Conservation (phyloP, 2,113 vertebrate species). For the Syngnathus typhle region DNA sequence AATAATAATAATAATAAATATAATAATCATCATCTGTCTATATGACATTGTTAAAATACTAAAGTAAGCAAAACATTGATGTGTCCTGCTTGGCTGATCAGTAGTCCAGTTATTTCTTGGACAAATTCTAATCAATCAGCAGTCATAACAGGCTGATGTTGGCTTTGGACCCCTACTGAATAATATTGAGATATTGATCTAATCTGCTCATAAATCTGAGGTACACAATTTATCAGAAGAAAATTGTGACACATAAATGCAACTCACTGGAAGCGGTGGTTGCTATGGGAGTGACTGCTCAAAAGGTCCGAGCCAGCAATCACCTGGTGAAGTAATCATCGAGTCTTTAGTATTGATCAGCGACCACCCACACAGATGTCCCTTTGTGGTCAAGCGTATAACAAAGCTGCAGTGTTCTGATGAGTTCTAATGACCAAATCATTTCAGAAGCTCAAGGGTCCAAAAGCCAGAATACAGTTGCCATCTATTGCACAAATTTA, state of each 20-base stretch:
- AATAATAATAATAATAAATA: too few relatives aligned
- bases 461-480: slow-evolving; percentile 12
- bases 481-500: slow-evolving; percentile 16
- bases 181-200: neutral
- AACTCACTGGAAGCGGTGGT: neutral
- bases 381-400: neutral
- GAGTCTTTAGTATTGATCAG: slow-evolving; percentile 48
- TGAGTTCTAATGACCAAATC: neutral
- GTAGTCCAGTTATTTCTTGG: neutral
- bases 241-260: neutral
- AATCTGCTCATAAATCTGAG: neutral
- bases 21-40: neutral
- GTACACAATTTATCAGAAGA: slow-evolving; percentile 1
- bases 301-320: slow-evolving; percentile 21
- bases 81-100: neutral
- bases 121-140: neutral
- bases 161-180: neutral
- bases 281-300: neutral
- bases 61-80: neutral
- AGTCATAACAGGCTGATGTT: neutral
- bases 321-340: slow-evolving; percentile 34
- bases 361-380: neutral
- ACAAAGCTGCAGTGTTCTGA: neutral
- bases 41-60: neutral
- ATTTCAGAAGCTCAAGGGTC: slow-evolving; percentile 5